phyloP scores from a whole-genome alignment of 2,113 vertebrate genomes.

The Coracopsis vasa region DNA sequence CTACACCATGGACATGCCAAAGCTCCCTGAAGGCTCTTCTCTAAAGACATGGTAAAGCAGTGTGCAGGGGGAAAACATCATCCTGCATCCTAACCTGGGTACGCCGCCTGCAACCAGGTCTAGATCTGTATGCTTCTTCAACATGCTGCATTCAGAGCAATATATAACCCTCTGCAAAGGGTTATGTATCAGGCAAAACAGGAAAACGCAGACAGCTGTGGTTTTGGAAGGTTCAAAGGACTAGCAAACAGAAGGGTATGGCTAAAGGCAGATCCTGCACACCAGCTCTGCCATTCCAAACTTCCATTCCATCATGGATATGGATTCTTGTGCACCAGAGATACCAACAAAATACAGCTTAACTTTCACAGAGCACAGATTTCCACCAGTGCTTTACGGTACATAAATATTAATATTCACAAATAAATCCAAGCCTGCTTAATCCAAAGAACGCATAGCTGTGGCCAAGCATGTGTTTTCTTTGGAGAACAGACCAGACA shows the following conservation, averaged over 20 bases:
- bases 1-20: background rate
- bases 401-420: background rate
- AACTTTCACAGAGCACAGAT: background rate
- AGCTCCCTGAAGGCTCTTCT: background rate
- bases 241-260: fast-evolving
- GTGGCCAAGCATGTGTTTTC: background rate
- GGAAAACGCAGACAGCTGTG: background rate
- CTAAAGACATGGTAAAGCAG: fast-evolving
- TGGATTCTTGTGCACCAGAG: background rate
- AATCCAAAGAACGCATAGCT: background rate
- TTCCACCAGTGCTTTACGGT: background rate
- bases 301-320: background rate
- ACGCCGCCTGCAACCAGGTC: background rate
- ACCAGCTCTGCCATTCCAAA: background rate
- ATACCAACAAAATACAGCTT: background rate
- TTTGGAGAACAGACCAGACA: constrained; percentile 24
- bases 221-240: background rate
- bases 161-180: background rate
- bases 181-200: background rate
- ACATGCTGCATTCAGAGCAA: background rate
- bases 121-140: background rate
- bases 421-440: constrained; percentile 4
- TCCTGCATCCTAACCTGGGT: background rate
- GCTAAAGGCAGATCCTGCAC: background rate
- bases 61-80: fast-evolving